Percentiles rank a stretch among this genome's conserved stretches.
phyloP scores from a whole-genome alignment of 2,888 invertebrate species.

The Callyntrura guangdongensis region DNA sequence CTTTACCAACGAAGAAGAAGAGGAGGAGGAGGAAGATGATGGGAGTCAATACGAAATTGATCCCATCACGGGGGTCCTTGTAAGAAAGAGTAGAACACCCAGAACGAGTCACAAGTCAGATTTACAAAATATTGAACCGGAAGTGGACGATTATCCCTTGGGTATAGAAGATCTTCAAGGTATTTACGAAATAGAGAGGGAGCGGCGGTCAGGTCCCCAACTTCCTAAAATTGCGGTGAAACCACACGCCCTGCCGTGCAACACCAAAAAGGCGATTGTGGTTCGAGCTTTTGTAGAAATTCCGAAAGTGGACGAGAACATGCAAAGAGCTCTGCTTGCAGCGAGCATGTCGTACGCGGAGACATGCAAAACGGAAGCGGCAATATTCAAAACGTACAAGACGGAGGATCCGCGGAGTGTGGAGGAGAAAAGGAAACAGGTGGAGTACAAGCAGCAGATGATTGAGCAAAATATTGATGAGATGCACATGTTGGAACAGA shows the following conservation, averaged over 20 bases:
- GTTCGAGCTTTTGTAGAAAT: conserved; percentile 81
- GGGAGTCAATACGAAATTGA: conserved; percentile 28
- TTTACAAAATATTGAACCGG: conserved; percentile 53
- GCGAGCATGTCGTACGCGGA: conserved; percentile 80
- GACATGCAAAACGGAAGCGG: conserved; percentile 74
- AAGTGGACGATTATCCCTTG: conserved; percentile 73
- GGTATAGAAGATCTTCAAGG: conserved; percentile 78
- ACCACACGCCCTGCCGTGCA: conserved; percentile 65
- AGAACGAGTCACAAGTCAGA: not conserved
- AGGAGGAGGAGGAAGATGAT: conserved; percentile 35
- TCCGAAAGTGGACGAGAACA: conserved; percentile 78
- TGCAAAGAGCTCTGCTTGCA: conserved; percentile 74
- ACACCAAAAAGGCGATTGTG: conserved; percentile 76
- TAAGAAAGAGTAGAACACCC: not conserved
- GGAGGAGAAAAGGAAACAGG: conserved; percentile 77
- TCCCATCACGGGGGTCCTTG: not conserved
- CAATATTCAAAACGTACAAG: conserved; percentile 70
- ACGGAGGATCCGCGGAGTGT: conserved; percentile 77
- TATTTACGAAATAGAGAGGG: conserved; percentile 71
- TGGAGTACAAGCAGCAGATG: conserved; percentile 77
- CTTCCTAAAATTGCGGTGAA: conserved; percentile 22
- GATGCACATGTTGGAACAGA: conserved; percentile 82
- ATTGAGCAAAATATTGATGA: conserved; percentile 81
- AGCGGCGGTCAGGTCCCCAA: not conserved
- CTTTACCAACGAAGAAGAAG: conserved; percentile 25